A percentile compares a stretch with the other conserved stretches of the same genome.
These are phyloP conservation scores for Pseudococcus jackbeardsleyi DNA, from an alignment of 2,888 invertebrate genomes.

Conservation along the genomic window DNA sequence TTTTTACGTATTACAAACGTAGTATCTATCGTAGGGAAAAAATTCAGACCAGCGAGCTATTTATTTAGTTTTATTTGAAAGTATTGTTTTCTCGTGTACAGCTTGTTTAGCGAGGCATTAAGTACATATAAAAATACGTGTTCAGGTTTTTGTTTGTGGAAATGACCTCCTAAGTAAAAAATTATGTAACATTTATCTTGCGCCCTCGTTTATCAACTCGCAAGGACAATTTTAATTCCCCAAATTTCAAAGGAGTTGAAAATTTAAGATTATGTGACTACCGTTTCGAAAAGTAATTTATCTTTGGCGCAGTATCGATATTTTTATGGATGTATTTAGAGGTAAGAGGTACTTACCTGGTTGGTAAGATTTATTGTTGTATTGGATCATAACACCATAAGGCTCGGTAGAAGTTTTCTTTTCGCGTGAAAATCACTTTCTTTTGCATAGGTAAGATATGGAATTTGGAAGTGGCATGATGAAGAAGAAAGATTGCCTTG, in stretches of 20 bases:
- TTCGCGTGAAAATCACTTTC: no score
- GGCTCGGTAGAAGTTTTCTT: no score
- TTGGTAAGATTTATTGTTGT: no score
- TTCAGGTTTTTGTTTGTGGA: slow-evolving; percentile 20
- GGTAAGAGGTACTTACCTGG: no score
- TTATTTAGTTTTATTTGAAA: neutral
- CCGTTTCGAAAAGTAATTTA: neutral
- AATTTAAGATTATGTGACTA: neutral
- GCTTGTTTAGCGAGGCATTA: slow-evolving; percentile 12
- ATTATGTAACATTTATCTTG: slow-evolving; percentile 27
- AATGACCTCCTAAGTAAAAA: slow-evolving; percentile 34
- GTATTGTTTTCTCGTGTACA: neutral
- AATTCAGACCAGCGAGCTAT: neutral
- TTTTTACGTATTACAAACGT: neutral
- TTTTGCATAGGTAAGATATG: no score
- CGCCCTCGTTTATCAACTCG: slow-evolving; percentile 29
- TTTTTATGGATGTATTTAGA: neutral
- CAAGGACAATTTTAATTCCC: slow-evolving; percentile 27
- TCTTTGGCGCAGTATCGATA: neutral
- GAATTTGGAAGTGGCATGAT: no score
- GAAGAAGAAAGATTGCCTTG: no score
- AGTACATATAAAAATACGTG: neutral
- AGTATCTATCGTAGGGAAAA: neutral
- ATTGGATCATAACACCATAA: no score
- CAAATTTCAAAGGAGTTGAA: slow-evolving; percentile 11